Base-by-base conservation (phyloP, 2,888 invertebrate genomes). In the Sphaerophoria rueppellii region DNA sequence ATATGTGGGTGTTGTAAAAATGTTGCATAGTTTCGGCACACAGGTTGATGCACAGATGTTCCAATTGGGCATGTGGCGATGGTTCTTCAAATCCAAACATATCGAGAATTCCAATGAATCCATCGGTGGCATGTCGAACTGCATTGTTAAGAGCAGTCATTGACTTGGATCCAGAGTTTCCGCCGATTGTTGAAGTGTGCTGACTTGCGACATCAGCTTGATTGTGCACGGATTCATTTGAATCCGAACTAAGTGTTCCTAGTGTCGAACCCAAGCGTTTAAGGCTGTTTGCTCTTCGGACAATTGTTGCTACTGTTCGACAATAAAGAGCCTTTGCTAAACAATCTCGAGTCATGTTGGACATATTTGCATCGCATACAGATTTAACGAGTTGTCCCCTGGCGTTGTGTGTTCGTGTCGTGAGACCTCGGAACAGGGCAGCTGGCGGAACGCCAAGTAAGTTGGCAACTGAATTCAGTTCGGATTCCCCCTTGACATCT, bases 1-100 rank as follows among this genome's bases (percentile, higher is more conserved):
- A 98, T 88, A 98, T 97, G 92, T 98, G 98, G 71, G 98, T 98
- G 92, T 98, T 98, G 93, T 98, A 98, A 92, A 98, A 98, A 92
- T 98, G 98, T 91, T 98, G 98, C 97, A 98, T 97, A 43, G 98
- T 98, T 93, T 98, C 98, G 0, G 98, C 98, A 92, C 98, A 98
- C 83, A 98, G 93, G 93, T 98, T 98, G 89, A 98, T 97, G 92
- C 98, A 98, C 80, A 98, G 93, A 91, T 98, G 98, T 91, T 98
- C 98, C 88, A 98, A 93, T 88, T 97, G 96, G 88, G 96, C 96
- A 78, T 91, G 91, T 1, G 97, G 97, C 92, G 96, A 96, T 40
- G 96, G 96, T 91, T 97, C 97, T 93, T 98, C 98, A 92, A 98
- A 98, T 5, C 98, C 98, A 92, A 98, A 98, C 98, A 98, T 98